Evolutionary conservation across 2,113 vertebrate species (phyloP), one percentile per base, ranked within the genome.

Genomic region (Stomatorhinus ivindoensis): DNA sequence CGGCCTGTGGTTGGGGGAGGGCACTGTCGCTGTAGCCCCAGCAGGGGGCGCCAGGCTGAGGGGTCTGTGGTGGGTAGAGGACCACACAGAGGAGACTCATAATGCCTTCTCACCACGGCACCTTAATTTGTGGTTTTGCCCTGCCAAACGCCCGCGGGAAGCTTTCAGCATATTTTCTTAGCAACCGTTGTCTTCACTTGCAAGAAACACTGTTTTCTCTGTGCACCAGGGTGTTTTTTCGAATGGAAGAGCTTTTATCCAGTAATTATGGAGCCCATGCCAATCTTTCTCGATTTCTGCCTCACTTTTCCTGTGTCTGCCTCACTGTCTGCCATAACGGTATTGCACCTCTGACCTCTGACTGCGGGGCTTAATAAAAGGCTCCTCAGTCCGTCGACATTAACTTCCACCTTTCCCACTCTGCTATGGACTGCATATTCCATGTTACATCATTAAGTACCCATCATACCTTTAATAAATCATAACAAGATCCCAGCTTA

Each of bases 41-140:
- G 93, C 92, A 94, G 94, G 93, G 93, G 93, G 92, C 90, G 94
- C 91, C 92, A 92, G 90, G 86, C 58, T 88, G 82, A 44, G 39
- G 55, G 82, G 53, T 90, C 91, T 91, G 61, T 89, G 90, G 92
- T 65, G 87, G 87, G 89, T 90, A 90, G 90, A 89, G 93, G 94
- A 95, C 95, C 94, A 95, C 95, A 95, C 94, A 95, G 92, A 89
- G 86, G 92, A 93, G 85, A 44, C 89, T 92, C 91, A 92, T 93
- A 93, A 94, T 91, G 89, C 92, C 76, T 80, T 89, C 92, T 94
- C 89, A 90, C 91, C 91, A 91, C 89, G 87, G 90, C 58, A 89
- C 91, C 90, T 88, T 94, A 93, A 95, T 94, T 94, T 94, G 92
- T 92, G 92, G 92, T 93, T 93, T 92, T 90, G 84, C 90, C 48